These are phyloP conservation scores for Brachylomia viminalis DNA, from an alignment of 2,888 invertebrate genomes.

Conservation along the genomic window DNA sequence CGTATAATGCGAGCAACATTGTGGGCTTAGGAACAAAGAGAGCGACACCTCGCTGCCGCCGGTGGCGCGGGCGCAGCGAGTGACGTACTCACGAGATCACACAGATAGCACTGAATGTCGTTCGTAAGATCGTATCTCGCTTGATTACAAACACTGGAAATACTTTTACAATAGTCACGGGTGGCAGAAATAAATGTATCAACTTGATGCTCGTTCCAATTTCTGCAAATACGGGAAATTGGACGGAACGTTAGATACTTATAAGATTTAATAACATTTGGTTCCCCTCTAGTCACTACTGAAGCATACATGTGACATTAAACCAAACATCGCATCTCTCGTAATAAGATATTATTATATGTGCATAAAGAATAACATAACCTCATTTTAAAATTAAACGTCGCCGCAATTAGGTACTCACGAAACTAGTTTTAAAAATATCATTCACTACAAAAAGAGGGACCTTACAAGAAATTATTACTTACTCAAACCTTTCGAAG, in stretches of 20 bases:
- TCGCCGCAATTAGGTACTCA: constrained; percentile 39
- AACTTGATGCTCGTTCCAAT: constrained; percentile 31
- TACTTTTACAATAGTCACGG: constrained; percentile 58
- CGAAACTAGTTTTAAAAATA: constrained; percentile 39
- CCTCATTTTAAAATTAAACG: constrained; percentile 41
- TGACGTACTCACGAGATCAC: constrained; percentile 54
- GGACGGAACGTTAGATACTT: constrained; percentile 11
- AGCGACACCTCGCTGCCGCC: constrained; percentile 64
- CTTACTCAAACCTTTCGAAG: constrained; percentile 7
- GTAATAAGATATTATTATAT: constrained; percentile 35
- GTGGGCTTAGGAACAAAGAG: constrained; percentile 70
- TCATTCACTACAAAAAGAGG: constrained; percentile 22
- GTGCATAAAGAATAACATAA: constrained; percentile 31
- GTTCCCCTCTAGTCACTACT: constrained; percentile 32
- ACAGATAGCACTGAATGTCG: constrained; percentile 65
- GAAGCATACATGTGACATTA: constrained; percentile 30
- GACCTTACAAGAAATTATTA: constrained; percentile 38
- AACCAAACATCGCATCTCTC: constrained; percentile 11
- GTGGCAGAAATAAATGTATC: constrained; percentile 59
- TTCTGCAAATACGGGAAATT: constrained; percentile 42
- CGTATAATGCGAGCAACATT: constrained; percentile 70
- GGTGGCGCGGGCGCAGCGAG: constrained; percentile 53
- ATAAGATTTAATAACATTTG: constrained; percentile 36
- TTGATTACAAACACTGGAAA: constrained; percentile 64
- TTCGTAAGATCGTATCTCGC: constrained; percentile 63